Base-by-base conservation (phyloP, 30 jellyfish, hydroid and myxozoan species). In the Aurelia aurita region DNA sequence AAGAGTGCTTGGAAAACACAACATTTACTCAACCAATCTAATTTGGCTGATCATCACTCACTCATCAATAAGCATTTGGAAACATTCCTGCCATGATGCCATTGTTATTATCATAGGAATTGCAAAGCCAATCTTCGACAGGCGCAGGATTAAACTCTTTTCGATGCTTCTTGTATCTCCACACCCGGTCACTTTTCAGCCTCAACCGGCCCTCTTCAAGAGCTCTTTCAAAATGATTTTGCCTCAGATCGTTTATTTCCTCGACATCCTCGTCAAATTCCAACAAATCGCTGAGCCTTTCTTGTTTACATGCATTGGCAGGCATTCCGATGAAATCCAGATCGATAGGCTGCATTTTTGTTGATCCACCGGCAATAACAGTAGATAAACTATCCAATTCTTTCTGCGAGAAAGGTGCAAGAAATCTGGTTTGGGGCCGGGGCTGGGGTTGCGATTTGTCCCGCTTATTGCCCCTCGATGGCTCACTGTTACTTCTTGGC, bases 401-500 rank as follows among this genome's bases (percentile, higher is more conserved):
- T 59, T 83, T 83, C n/a, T 83, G 93, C 2, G 93, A 83, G 53
- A 83, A 83, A 59, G 93, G 93, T 12, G 93, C 46, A 28, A 74
- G 93, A 49, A 83, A 83, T 76, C 87, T 62, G 31, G 66, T 82
- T 28, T 64, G 82, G n/a, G 43, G 93, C 8, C 79, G 22, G 20
- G 85, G 67, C n/a, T 55, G 77, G 43, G 76, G 60, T 27, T 55
- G 81, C 26, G 83, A 68, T 74, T 71, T 83, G 51, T 39, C 51
- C 61, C 63, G 44, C 31, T 34, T 43, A 43, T 49, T 53, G 21
- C 79, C 93, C 60, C 61, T 70, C 54, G 69, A 46, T 6, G 93
- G 93, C 80, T 83, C 93, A 28, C 93, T 83, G 32, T 83, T 83
- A 59, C 93, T 83, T 70, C 93, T 31, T 20, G 86, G 93, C 63